A percentile compares a stretch with the other conserved stretches of the same genome.
These are phyloP conservation scores for Thalassoma bifasciatum DNA, from an alignment of 2,113 vertebrate species.

Conservation along the genomic window DNA sequence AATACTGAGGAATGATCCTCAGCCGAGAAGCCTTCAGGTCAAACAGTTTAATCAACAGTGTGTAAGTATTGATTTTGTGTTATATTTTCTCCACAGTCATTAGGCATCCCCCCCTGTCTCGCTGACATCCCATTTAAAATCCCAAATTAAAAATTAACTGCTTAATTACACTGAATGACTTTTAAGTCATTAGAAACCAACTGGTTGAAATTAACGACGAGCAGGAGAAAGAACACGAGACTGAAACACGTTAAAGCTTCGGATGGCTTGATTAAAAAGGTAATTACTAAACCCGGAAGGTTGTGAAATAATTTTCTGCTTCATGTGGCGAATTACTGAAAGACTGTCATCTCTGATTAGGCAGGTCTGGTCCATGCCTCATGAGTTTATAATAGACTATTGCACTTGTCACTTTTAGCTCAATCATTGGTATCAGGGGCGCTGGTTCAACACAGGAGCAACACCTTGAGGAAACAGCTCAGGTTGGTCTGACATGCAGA, in stretches of 20 bases:
- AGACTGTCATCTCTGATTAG: constrained; percentile 54
- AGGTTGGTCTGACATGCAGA: too few species aligned
- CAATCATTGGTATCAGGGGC: neutral
- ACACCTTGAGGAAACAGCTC: too few species aligned
- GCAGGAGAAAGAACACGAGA: constrained; percentile 43
- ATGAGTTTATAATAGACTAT: neutral
- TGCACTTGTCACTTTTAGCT: neutral
- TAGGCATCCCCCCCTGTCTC: constrained; percentile 4
- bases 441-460: too few species aligned
- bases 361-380: constrained; percentile 13
- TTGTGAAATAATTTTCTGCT: constrained; percentile 72
- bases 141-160: constrained; percentile 54
- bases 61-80: neutral
- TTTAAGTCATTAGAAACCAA: constrained; percentile 68
- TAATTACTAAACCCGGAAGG: constrained; percentile 70
- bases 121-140: constrained; percentile 34
- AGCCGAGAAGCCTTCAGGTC: neutral
- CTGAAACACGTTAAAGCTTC: constrained; percentile 55
- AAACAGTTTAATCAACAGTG: neutral
- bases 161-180: constrained; percentile 62
- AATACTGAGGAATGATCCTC: neutral
- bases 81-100: constrained; percentile 22
- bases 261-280: constrained; percentile 69
- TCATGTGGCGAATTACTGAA: constrained; percentile 51
- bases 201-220: constrained; percentile 62